A percentile compares a stretch with the other conserved stretches of the same genome.
Conservation (phyloP, 2,888 invertebrate species). For the Cyclophora albipunctata region DNA sequence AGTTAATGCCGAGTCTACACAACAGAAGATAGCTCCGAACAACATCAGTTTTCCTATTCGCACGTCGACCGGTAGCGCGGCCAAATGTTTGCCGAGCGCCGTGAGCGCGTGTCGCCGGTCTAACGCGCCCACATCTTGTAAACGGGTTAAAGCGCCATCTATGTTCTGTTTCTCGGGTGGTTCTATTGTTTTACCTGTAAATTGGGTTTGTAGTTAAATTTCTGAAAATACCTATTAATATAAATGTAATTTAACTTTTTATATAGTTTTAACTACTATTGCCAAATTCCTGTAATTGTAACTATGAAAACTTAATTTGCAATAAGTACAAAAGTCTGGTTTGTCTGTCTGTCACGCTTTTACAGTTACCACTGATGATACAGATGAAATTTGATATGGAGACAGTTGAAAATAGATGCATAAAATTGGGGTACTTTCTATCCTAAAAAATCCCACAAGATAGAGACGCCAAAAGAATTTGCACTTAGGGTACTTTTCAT, state of each 20-base stretch:
- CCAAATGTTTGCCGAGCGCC: conserved; percentile 89
- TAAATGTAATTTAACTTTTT: background rate
- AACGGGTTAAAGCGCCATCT: conserved; percentile 79
- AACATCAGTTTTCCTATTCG: conserved; percentile 94
- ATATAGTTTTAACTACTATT: no score
- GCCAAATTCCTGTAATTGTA: no score
- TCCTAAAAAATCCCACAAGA: no score
- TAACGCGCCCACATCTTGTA: conserved; percentile 87
- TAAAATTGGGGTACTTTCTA: no score
- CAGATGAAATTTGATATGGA: no score
- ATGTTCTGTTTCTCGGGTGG: conserved; percentile 82
- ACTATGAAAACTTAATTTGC: no score
- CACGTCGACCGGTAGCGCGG: conserved; percentile 92
- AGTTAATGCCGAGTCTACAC: conserved; percentile 93
- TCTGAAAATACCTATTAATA: background rate
- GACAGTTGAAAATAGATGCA: no score
- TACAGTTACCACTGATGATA: no score
- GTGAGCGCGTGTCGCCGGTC: conserved; percentile 85
- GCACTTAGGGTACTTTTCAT: no score
- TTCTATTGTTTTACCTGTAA: conserved; percentile 80
- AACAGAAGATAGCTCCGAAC: conserved; percentile 93
- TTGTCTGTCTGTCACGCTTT: no score
- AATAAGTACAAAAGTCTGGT: no score
- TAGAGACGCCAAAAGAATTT: no score
- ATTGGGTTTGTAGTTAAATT: background rate